phyloP scores from a whole-genome alignment of 2,113 vertebrate genomes.

The Myxocyprinus asiaticus region DNA sequence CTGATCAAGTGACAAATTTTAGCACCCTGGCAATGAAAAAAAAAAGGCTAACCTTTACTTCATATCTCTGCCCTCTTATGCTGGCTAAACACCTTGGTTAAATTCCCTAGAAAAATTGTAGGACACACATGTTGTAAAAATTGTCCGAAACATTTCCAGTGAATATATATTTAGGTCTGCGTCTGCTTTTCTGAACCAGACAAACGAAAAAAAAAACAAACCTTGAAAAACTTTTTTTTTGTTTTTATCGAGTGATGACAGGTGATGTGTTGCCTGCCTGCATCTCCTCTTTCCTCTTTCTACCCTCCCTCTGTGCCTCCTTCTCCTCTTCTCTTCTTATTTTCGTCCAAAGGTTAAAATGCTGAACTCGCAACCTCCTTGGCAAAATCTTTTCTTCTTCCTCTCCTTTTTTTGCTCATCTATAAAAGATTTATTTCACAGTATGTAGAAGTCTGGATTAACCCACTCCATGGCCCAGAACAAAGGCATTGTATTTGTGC shows the following conservation, averaged over 20 bases:
- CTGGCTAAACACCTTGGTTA: not conserved
- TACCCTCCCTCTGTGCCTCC: slow-evolving; percentile 21
- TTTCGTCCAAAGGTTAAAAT: slow-evolving; percentile 86
- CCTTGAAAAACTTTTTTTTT: too few relatives aligned
- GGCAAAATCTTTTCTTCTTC: slow-evolving; percentile 47
- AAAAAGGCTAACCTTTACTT: not conserved
- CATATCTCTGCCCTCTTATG: not conserved
- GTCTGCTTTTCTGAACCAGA: too few relatives aligned
- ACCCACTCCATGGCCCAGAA: slow-evolving; percentile 80
- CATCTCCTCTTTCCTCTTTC: slow-evolving; percentile 73
- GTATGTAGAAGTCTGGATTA: slow-evolving; percentile 87
- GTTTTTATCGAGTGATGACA: too few relatives aligned
- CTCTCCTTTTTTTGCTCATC: slow-evolving; percentile 67
- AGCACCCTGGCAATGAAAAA: not conserved
- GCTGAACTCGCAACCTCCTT: slow-evolving; percentile 86
- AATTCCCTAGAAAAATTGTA: not conserved
- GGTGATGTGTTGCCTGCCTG: slow-evolving; percentile 39
- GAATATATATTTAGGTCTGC: not conserved
- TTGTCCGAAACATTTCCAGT: not conserved
- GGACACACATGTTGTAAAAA: not conserved
- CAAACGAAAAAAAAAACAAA: too few relatives aligned
- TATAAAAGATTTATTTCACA: slow-evolving; percentile 88
- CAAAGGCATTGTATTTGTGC: slow-evolving; percentile 90
- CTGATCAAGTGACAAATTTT: not conserved
- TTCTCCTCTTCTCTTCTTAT: too few relatives aligned